Base-by-base conservation (phyloP, 2,797 vertebrate species). In the Macrochelys suwanniensis region DNA sequence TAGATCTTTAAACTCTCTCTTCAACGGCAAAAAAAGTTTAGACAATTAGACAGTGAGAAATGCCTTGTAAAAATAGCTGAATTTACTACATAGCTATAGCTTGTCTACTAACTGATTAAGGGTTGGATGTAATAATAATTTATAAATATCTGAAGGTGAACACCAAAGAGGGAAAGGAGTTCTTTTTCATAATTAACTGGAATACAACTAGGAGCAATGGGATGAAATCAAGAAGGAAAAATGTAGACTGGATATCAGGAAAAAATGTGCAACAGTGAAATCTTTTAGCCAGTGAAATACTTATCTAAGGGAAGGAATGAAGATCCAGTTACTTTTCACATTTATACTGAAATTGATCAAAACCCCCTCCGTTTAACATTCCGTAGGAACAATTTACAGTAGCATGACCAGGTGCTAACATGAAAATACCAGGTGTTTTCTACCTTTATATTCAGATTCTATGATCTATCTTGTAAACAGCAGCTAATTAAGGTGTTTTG, bases 361-460 rank as follows among this genome's bases (percentile, higher is more conserved):
- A 3, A 5, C 3, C 28, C n/a, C n/a, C 19, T 6, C n/a, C 1
- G 23, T 59, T 53, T 74, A 28, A 25, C 0, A 0, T 0, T 42
- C 21, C 17, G 0, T 71, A 21, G 28, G 84, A 92, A 89, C 7
- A 80, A 53, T 13, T 1, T 10, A 6, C 1, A 0, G 25, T 26
- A 42, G n/a, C 80, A 50, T 84, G 23, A 21, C 19, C 4, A 28
- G 68, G 33, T 33, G 77, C 37, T 19, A 25, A 3, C 10, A 47
- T 76, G 80, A 85, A 19, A 54, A 1, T 19, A 77, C 7, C 7
- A 15, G 74, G 26, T 47, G 13, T 3, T 21, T 2, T n/a, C 1
- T 1, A 83, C 42, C 82, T 42, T 85, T 31, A 31, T 57, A 51
- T 28, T 77, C 28, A 6, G 11, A 54, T 57, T 61, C 19, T 23